Conservation (phyloP, 2,113 vertebrate genomes). For the Nothocercus nigrocapillus region DNA sequence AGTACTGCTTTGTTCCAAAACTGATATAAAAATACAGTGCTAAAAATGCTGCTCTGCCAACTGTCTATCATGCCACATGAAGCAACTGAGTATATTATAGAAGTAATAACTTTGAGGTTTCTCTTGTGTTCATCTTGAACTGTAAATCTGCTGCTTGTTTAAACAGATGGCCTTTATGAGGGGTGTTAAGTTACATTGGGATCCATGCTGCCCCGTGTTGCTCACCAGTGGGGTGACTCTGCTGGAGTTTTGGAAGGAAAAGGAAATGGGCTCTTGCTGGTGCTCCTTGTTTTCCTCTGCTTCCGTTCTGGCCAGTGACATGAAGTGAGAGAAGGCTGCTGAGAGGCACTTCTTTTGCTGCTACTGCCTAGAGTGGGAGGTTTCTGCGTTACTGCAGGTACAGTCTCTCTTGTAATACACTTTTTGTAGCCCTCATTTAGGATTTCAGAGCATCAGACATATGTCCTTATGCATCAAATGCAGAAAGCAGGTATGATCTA, state of each 20-base stretch:
- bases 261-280: neutral
- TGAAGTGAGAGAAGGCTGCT: neutral
- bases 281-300: neutral
- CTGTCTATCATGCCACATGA: neutral
- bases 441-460: neutral
- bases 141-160: neutral
- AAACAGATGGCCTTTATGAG: neutral
- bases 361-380: fast-evolving
- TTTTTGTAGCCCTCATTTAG: neutral
- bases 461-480: neutral
- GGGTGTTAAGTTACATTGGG: neutral
- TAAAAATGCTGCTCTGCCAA: neutral
- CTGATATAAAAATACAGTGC: neutral
- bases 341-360: neutral
- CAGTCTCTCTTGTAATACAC: fast-evolving
- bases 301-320: neutral
- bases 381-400: neutral
- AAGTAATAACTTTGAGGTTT: neutral
- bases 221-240: neutral
- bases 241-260: neutral
- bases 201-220: neutral
- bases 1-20: neutral
- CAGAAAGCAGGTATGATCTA: neutral
- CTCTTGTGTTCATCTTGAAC: neutral
- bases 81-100: neutral